Evolutionary conservation across 2,113 vertebrate genomes (phyloP).

Genomic region (Poeciliopsis retropinna): DNA sequence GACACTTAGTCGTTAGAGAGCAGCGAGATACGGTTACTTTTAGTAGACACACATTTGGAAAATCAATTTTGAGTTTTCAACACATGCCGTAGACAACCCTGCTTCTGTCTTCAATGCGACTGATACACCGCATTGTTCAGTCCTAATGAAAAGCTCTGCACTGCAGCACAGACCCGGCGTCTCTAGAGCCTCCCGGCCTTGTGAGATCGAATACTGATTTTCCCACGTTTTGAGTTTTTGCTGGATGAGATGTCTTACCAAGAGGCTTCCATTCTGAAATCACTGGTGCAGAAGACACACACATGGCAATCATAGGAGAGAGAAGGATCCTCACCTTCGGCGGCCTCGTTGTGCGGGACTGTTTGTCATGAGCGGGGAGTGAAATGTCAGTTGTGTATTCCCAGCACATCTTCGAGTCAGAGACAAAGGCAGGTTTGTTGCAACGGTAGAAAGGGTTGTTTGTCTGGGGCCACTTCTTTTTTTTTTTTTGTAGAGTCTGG

Average conservation of each 20-base stretch:
- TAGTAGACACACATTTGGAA: slow-evolving; percentile 14
- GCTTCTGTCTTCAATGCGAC: slow-evolving; percentile 28
- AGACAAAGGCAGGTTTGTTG: slow-evolving; percentile 1
- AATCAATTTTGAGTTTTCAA: slow-evolving; percentile 35
- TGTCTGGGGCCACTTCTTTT: slow-evolving; percentile 30
- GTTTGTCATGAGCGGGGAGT: background rate
- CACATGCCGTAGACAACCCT: slow-evolving; percentile 11
- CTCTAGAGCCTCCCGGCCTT: slow-evolving; percentile 2
- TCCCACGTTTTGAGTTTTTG: slow-evolving; percentile 16
- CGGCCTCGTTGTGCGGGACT: slow-evolving; percentile 7
- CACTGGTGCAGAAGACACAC: background rate
- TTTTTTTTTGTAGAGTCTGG: slow-evolving; percentile 19
- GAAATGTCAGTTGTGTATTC: slow-evolving; percentile 4
- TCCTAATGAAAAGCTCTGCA: slow-evolving; percentile 6
- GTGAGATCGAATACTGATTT: background rate
- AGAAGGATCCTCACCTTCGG: background rate
- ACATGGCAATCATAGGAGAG: background rate
- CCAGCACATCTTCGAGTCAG: slow-evolving; percentile 18
- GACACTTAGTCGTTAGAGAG: slow-evolving; percentile 40
- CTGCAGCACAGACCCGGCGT: background rate
- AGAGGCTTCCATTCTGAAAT: slow-evolving; percentile 24
- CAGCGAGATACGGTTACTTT: slow-evolving; percentile 31
- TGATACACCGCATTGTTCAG: slow-evolving; percentile 25
- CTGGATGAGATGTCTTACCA: slow-evolving; percentile 8
- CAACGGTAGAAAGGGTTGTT: slow-evolving; percentile 26